Conservation (phyloP, 1,140 invertebrate genomes). For the Ridgeia piscesae region DNA sequence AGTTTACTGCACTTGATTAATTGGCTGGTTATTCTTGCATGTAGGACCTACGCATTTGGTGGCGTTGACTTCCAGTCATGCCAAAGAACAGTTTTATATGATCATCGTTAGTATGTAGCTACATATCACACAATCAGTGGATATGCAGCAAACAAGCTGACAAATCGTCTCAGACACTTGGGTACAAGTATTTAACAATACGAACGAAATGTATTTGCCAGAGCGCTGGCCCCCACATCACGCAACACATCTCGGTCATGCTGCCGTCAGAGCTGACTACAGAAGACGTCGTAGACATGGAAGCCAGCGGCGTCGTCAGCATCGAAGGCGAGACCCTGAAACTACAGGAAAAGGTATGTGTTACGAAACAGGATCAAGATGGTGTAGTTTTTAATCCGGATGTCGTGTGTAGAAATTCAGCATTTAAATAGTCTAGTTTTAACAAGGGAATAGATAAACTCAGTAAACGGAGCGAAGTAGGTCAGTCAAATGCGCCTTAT, state of each 20-base stretch:
- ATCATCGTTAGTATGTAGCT: not conserved
- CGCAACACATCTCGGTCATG: constrained; percentile 7
- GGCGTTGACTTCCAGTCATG: too few relatives aligned
- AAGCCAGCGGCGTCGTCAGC: constrained; percentile 51
- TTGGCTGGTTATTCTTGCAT: too few relatives aligned
- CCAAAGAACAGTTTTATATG: too few relatives aligned
- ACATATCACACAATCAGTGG: not conserved
- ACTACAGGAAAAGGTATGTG: constrained; percentile 51
- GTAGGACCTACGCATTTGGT: too few relatives aligned
- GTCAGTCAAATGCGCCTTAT: too few relatives aligned
- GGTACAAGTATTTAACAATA: not conserved
- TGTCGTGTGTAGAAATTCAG: too few relatives aligned
- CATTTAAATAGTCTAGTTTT: too few relatives aligned
- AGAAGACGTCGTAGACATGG: constrained; percentile 46
- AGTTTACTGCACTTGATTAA: too few relatives aligned
- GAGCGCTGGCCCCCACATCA: not conserved
- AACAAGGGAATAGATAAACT: too few relatives aligned
- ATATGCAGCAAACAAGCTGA: not conserved
- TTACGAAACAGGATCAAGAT: too few relatives aligned
- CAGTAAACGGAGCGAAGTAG: too few relatives aligned
- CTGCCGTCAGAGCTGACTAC: constrained; percentile 52
- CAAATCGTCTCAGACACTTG: constrained; percentile 2
- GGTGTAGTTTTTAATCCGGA: too few relatives aligned
- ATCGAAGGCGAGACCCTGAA: constrained; percentile 50
- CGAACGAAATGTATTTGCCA: not conserved